Evolutionary conservation across 2,113 vertebrate species (phyloP), one percentile per base, ranked within the genome.

Genomic region (Nipponia nippon): DNA sequence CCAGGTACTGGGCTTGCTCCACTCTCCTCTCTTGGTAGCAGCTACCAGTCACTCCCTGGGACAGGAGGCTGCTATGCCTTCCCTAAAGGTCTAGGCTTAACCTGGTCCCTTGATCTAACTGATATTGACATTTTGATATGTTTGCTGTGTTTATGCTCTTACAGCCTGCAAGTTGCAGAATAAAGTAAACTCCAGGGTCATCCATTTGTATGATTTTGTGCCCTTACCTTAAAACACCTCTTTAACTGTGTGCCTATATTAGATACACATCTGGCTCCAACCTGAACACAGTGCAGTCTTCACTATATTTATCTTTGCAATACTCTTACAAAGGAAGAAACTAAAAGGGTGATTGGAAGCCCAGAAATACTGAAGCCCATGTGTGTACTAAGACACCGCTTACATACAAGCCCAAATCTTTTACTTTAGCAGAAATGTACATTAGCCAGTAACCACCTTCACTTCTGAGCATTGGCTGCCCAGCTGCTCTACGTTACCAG

Each of bases 1-100:
- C 8, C 3, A 10, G 0, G 0, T 6, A 14, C 10, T 19, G 38
- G 30, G 38, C 18, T 72, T 61, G 6, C 53, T 61, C 19, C 29
- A 5, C 26, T 77, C 15, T 42, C 26, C 18, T 46, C 14, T 46
- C 58, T 14, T 27, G 58, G 9, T 44, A 61, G 11, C 27, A 59
- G 42, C 58, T 59, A 21, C 29, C 30, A 40, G 42, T 49, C 38
- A 34, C 8, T 67, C 16, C 19, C 32, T 20, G 20, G 16, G 29
- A 65, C 17, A 56, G 40, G 11, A 53, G 19, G 10, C 23, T 47
- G 21, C 46, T 49, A 14, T 3, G 9, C 7, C 56, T 83, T 80
- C 16, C 49, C 40, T 69, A 32, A 80, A 61, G 5, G 12, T 58
- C 30, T 67, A 27, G 34, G 26, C 29, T 32, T 73, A 55, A 69